Conservation (phyloP, 2,113 vertebrate species). For the Chelonoidis abingdonii region DNA sequence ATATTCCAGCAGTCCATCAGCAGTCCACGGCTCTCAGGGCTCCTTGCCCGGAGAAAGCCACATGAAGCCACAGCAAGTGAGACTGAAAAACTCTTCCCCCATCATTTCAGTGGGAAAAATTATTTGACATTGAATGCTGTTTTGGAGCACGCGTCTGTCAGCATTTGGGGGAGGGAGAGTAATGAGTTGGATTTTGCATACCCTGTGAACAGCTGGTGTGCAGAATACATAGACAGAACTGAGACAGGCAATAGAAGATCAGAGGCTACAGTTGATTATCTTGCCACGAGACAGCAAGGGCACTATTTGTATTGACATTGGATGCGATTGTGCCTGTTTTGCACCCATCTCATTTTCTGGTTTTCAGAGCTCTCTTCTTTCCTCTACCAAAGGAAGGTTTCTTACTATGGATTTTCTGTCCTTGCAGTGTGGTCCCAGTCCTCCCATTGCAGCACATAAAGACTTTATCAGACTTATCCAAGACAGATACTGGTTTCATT, state of each 20-base stretch:
- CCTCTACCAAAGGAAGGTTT: not conserved
- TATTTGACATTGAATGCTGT: not conserved
- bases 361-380: not conserved
- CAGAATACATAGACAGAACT: not conserved
- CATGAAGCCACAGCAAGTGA: not conserved
- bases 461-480: too few species aligned
- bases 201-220: fast-evolving
- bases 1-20: not conserved
- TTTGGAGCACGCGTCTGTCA: not conserved
- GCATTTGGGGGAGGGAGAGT: fast-evolving
- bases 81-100: too few species aligned
- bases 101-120: not conserved
- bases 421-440: not conserved
- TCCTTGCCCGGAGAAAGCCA: too few species aligned
- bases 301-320: not conserved
- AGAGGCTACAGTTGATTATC: too few species aligned
- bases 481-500: too few species aligned
- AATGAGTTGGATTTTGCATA: not conserved
- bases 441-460: not conserved
- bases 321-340: not conserved
- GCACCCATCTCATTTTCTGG: not conserved
- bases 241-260: not conserved
- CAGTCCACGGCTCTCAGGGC: not conserved
- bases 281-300: too few species aligned
- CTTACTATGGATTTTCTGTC: not conserved